Evolutionary conservation across 2,797 vertebrate species (phyloP).

Genomic region (Ispidina lecontei): DNA sequence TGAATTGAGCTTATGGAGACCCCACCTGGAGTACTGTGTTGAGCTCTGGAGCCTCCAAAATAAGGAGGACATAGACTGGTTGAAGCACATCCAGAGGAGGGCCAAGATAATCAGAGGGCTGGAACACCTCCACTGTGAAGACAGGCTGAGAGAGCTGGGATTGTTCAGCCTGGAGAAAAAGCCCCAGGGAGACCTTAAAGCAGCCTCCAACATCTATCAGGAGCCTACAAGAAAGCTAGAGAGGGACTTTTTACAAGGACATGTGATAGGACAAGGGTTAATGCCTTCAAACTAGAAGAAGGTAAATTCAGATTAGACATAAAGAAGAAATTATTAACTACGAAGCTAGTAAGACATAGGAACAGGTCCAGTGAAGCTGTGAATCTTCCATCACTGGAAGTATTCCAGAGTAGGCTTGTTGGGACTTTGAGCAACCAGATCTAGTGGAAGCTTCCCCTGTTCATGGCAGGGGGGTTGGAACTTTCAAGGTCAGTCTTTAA

Average conservation of each 20-base stretch:
- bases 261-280: not conserved
- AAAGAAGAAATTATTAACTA: not conserved
- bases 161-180: not conserved
- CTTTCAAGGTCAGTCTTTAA: not conserved
- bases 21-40: not conserved
- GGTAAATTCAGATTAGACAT: not conserved
- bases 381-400: not conserved
- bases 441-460: not conserved
- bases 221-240: not conserved
- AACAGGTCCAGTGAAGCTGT: not conserved
- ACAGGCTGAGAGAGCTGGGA: not conserved
- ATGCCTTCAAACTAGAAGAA: not conserved
- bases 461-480: too few species aligned
- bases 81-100: not conserved
- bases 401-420: too few species aligned
- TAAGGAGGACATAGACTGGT: not conserved
- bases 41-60: not conserved
- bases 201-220: not conserved
- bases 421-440: not conserved
- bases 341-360: not conserved
- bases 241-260: too few species aligned
- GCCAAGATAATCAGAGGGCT: not conserved
- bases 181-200: too few species aligned
- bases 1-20: slow-evolving; percentile 36
- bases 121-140: not conserved